Evolutionary conservation across 2,797 vertebrate species (phyloP).

Genomic region (Fratercula arctica): DNA sequence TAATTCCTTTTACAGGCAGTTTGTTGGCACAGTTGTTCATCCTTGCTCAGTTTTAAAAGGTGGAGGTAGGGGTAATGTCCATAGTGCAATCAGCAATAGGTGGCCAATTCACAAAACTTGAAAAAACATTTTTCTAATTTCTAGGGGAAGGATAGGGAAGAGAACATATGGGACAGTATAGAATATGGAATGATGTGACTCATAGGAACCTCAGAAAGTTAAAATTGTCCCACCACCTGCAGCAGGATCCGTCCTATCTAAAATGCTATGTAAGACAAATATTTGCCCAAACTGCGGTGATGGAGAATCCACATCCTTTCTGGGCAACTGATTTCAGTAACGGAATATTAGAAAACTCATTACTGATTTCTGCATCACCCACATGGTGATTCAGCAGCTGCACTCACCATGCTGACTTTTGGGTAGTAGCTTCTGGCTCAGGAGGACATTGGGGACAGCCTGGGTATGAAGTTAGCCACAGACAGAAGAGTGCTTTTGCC

Average conservation of each 20-base stretch:
- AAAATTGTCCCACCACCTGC: neutral
- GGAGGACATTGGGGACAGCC: neutral
- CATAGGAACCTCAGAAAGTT: neutral
- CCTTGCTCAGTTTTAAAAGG: neutral
- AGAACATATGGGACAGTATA: neutral
- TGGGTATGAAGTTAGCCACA: neutral
- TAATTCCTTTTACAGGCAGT: neutral
- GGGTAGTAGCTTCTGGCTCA: neutral
- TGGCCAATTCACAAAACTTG: neutral
- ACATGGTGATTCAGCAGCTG: neutral
- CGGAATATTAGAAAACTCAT: neutral
- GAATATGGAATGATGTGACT: neutral
- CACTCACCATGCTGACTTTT: fast-evolving
- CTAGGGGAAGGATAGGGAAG: neutral
- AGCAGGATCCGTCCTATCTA: fast-evolving
- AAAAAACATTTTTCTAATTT: neutral
- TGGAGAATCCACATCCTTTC: neutral
- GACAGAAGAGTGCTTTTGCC: neutral
- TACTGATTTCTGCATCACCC: fast-evolving
- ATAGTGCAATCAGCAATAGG: neutral
- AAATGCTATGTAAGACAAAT: neutral
- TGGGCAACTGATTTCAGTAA: neutral
- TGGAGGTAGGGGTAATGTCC: neutral
- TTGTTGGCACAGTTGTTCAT: neutral
- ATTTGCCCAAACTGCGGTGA: neutral